Evolutionary conservation across 64 coral and sea anemone species (phyloP).

Genomic region (Montipora cactus): DNA sequence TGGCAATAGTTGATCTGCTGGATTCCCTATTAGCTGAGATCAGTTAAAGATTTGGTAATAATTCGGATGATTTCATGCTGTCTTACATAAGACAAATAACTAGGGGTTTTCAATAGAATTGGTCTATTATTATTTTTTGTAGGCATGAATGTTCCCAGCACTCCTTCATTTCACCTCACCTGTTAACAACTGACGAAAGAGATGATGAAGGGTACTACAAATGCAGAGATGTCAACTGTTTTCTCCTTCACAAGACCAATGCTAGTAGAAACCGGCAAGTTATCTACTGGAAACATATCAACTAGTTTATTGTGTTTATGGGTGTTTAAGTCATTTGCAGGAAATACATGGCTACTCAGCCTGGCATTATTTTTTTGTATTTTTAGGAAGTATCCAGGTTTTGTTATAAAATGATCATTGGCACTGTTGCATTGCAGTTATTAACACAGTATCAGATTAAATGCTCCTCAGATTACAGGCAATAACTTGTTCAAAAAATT

Average conservation of each 20-base stretch:
- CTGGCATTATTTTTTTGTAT: background rate
- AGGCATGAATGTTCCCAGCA: conserved; percentile 12
- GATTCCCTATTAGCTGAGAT: conserved; percentile 12
- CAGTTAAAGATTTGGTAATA: conserved; percentile 14
- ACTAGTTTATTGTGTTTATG: conserved; percentile 5
- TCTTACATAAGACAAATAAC: background rate
- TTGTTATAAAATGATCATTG: background rate
- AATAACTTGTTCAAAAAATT: background rate
- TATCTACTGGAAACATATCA: background rate
- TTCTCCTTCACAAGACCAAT: conserved; percentile 39
- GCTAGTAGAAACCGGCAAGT: conserved; percentile 35
- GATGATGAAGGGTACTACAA: conserved; percentile 62
- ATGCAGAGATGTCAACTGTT: conserved; percentile 37
- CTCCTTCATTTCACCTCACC: background rate
- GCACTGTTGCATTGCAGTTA: conserved; percentile 7
- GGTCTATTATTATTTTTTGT: background rate
- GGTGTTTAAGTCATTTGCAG: conserved; percentile 1
- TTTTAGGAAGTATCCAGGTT: conserved; percentile 6
- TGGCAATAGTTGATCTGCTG: conserved; percentile 1
- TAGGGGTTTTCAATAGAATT: background rate
- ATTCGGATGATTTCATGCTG: background rate
- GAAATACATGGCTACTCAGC: background rate
- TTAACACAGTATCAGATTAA: conserved; percentile 9
- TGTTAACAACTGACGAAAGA: conserved; percentile 7
- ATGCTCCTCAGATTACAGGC: background rate